These are phyloP conservation scores for Pocillopora damicornis DNA, from an alignment of 64 coral and sea anemone genomes.

Conservation along the genomic window DNA sequence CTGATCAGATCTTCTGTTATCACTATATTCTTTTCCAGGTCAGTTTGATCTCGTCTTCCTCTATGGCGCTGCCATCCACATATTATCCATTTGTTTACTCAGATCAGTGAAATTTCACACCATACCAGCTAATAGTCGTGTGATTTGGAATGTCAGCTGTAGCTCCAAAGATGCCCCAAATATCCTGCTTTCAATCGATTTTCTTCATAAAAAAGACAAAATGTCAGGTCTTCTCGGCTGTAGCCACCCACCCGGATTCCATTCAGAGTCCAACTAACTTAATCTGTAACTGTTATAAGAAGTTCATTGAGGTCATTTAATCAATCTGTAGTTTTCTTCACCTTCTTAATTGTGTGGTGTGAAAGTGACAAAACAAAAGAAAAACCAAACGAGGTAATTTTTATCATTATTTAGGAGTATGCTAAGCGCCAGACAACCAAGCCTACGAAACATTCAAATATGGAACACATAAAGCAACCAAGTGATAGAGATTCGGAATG, in stretches of 20 bases:
- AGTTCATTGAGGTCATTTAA: background rate
- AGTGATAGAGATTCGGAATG: conserved; percentile 77
- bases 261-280: background rate
- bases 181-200: too few species aligned
- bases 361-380: background rate
- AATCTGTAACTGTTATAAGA: background rate
- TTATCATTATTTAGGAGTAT: conserved; percentile 62
- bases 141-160: too few species aligned
- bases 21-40: conserved; percentile 82
- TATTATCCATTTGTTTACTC: too few species aligned
- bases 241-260: background rate
- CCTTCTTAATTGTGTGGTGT: background rate
- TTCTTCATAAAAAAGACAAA: background rate
- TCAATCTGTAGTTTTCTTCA: too few species aligned
- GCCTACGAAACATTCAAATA: conserved; percentile 68
- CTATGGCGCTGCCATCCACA: background rate
- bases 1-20: conserved; percentile 87
- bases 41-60: background rate
- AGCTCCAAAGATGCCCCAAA: too few species aligned
- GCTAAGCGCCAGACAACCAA: conserved; percentile 82
- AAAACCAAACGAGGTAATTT: background rate
- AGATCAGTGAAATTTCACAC: too few species aligned
- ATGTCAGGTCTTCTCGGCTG: background rate
- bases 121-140: too few species aligned
- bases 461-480: conserved; percentile 89